These are phyloP conservation scores for Periophthalmodon schlosseri DNA, from an alignment of 2,113 vertebrate genomes.

Conservation along the genomic window DNA sequence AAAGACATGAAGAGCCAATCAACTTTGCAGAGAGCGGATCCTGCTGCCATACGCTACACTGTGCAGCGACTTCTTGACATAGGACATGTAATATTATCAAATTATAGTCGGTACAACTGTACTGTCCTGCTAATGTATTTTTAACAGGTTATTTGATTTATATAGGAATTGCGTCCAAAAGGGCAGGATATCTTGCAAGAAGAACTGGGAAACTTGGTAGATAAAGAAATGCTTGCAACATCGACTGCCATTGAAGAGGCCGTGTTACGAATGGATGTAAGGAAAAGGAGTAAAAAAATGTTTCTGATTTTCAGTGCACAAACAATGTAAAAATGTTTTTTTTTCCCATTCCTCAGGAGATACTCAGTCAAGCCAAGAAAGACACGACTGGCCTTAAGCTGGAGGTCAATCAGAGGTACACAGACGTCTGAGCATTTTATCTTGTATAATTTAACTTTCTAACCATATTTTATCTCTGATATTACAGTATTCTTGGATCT, in stretches of 20 bases:
- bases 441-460: background rate
- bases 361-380: conserved; percentile 87
- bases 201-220: conserved; percentile 90
- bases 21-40: conserved; percentile 72
- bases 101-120: background rate
- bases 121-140: background rate
- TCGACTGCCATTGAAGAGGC: conserved; percentile 86
- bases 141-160: background rate
- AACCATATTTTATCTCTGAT: background rate
- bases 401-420: conserved; percentile 94
- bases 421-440: conserved; percentile 30
- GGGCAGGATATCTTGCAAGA: conserved; percentile 86
- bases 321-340: background rate
- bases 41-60: conserved; percentile 54
- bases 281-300: background rate
- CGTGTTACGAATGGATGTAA: conserved; percentile 88
- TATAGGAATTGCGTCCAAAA: conserved; percentile 84
- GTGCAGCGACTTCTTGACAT: conserved; percentile 81
- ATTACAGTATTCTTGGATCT: conserved; percentile 88
- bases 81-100: conserved; percentile 78
- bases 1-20: conserved; percentile 81
- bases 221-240: conserved; percentile 92
- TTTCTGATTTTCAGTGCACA: background rate
- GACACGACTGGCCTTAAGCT: conserved; percentile 87
- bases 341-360: conserved; percentile 79